Evolutionary conservation across 2,797 vertebrate genomes (phyloP).

Genomic region (Monodelphis domestica): DNA sequence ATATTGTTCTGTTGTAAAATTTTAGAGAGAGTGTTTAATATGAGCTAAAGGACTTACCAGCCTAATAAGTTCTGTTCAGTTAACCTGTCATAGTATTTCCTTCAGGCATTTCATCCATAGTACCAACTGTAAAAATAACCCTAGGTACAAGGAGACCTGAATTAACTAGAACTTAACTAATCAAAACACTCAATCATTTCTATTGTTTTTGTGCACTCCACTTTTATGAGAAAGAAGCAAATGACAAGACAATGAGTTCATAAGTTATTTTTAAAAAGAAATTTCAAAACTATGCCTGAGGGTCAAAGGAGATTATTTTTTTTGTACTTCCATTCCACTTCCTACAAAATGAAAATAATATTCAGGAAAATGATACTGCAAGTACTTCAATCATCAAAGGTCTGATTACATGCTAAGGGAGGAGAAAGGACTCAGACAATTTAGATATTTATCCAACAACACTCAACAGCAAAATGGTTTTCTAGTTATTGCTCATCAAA

Average conservation of each 20-base stretch:
- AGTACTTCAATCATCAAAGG: neutral
- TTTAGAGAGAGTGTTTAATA: slow-evolving; percentile 31
- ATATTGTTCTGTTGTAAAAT: slow-evolving; percentile 32
- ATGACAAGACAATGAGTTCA: neutral
- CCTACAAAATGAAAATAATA: neutral
- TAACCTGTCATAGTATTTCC: slow-evolving; percentile 26
- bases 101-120: slow-evolving; percentile 31
- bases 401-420: neutral
- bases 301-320: neutral
- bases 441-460: neutral
- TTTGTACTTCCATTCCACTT: neutral
- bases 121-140: slow-evolving; percentile 4
- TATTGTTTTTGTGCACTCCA: neutral
- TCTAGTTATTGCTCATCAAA: neutral
- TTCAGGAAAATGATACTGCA: neutral
- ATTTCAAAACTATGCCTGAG: neutral
- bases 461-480: neutral
- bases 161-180: slow-evolving; percentile 1
- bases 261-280: neutral
- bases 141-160: neutral
- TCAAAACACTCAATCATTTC: neutral
- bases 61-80: slow-evolving; percentile 31
- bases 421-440: neutral
- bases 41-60: slow-evolving; percentile 45
- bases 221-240: neutral